Percentiles rank a stretch among this genome's conserved stretches.
These are phyloP conservation scores for Chelon labrosus DNA, from an alignment of 2,797 vertebrate species.

Conservation along the genomic window DNA sequence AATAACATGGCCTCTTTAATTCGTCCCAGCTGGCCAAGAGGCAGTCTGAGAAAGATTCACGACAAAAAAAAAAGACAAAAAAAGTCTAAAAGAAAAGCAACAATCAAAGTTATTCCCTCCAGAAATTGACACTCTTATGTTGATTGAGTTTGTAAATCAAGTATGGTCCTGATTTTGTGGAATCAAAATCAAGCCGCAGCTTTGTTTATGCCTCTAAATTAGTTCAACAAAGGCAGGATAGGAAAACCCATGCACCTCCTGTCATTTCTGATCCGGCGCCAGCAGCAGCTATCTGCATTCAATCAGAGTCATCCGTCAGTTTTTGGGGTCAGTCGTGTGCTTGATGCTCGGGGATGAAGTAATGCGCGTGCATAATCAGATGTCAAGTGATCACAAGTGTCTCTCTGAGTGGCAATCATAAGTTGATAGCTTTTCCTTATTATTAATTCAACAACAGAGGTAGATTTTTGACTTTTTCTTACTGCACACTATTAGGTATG, in stretches of 20 bases:
- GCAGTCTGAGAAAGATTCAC: not conserved
- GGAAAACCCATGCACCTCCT: conserved; percentile 35
- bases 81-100: not conserved
- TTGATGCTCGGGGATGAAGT: conserved; percentile 38
- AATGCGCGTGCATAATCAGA: conserved; percentile 27
- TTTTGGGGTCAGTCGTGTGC: conserved; percentile 25
- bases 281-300: conserved; percentile 45
- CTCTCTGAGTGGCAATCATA: conserved; percentile 10
- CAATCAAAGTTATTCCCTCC: not conserved
- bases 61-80: not conserved
- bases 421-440: conserved; percentile 1
- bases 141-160: conserved; percentile 41
- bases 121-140: conserved; percentile 31
- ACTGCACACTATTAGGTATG: conserved; percentile 10
- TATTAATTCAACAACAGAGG: conserved; percentile 17
- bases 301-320: conserved; percentile 46
- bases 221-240: conserved; percentile 43
- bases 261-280: conserved; percentile 48
- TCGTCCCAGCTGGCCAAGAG: not conserved
- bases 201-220: conserved; percentile 60
- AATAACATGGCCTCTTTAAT: not conserved
- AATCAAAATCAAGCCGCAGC: conserved; percentile 42
- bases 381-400: conserved; percentile 9
- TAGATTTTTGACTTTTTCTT: not conserved
- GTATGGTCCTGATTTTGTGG: conserved; percentile 39